Evolutionary conservation across 2,797 vertebrate species (phyloP), one percentile per base, ranked within the genome.

Genomic region (Hephaestus fuliginosus): DNA sequence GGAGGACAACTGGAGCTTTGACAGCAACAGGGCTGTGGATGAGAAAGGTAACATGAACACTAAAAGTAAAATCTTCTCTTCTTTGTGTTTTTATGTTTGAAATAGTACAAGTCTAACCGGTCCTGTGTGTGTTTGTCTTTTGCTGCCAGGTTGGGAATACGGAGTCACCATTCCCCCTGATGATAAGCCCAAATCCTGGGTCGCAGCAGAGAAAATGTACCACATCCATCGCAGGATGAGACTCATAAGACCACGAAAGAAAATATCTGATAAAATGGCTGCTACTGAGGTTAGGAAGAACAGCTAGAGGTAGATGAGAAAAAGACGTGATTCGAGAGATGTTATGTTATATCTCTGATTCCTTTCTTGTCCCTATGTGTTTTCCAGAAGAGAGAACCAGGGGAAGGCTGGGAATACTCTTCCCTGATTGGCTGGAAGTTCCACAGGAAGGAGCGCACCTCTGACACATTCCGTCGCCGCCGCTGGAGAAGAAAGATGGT

Each of bases 371-470:
- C 30, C 5, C 65, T 70, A 14, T 77, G 5, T 74, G 15, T 51
- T 70, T 56, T 15, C 22, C 70, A 96, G 96, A 94, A 61, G 53
- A 89, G 74, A 82, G 91, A 93, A 58, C 52, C 60, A 4, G 94
- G 89, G 0, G 97, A 98, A 81, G 98, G 97, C 57, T 99, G 98
- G 98, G 98, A 99, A 93, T 99, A 98, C 22, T 96, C 98, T 33
- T 97, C 98, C 12, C 93, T 99, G 84, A 97, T 99, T 93, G 98
- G 98, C 82, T 99, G 98, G 98, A 99, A 98, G 74, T 99, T 99
- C 90, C 98, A 99, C 93, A 95, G 96, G 89, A 97, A 97, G 74
- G 95, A 97, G 62, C 96, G 97, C 13, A 96, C 96, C 58, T 97
- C 98, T 0, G 98, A 99, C 68, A 96, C 96, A 0, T 97, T 98